These are phyloP conservation scores for Scleropages formosus DNA, from an alignment of 2,797 vertebrate species.

Conservation along the genomic window DNA sequence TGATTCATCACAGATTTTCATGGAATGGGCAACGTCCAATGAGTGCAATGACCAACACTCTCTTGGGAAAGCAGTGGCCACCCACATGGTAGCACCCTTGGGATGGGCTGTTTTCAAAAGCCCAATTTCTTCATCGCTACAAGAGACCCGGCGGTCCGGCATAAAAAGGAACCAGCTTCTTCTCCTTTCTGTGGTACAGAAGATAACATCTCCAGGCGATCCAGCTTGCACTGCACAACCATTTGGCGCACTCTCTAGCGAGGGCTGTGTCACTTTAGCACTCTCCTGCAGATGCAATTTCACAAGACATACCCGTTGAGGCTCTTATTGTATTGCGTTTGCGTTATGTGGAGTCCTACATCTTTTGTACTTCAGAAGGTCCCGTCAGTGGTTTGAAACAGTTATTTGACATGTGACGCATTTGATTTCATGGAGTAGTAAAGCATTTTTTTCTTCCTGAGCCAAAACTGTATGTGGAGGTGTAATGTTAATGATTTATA, in stretches of 20 bases:
- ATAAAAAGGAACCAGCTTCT: slow-evolving; percentile 43
- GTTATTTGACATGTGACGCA: too few relatives aligned
- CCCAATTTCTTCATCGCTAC: slow-evolving; percentile 24
- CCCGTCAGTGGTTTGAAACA: too few relatives aligned
- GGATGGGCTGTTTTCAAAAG: not conserved
- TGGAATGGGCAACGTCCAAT: not conserved
- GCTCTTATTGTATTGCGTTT: not conserved
- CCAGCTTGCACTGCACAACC: slow-evolving; percentile 26
- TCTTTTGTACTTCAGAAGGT: too few relatives aligned
- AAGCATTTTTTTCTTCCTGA: too few relatives aligned
- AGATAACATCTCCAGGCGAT: slow-evolving; percentile 24
- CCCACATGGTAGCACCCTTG: not conserved
- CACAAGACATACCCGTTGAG: not conserved
- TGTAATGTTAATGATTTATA: too few relatives aligned
- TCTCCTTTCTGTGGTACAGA: slow-evolving; percentile 36
- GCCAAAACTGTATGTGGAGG: too few relatives aligned
- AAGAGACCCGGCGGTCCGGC: slow-evolving; percentile 32
- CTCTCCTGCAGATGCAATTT: slow-evolving; percentile 7
- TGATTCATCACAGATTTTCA: not conserved
- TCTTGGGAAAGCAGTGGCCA: not conserved
- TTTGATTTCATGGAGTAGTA: too few relatives aligned
- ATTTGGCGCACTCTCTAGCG: not conserved
- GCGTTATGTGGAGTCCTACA: not conserved
- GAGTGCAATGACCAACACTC: not conserved
- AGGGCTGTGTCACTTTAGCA: not conserved